phyloP scores from a whole-genome alignment of 2,888 invertebrate species.

The Salticus scenicus region DNA sequence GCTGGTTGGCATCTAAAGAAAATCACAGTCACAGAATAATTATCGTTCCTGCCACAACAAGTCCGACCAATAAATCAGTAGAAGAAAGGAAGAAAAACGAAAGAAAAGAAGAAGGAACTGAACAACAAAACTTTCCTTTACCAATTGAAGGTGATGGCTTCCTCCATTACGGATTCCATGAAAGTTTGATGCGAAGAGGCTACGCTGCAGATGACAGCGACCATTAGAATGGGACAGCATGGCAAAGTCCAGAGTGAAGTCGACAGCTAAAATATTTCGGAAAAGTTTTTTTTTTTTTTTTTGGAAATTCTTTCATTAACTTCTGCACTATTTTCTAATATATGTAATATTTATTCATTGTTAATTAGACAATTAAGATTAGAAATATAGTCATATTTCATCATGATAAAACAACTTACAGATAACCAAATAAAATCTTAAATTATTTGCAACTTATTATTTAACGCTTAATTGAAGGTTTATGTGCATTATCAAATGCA shows the following conservation, averaged over 20 bases:
- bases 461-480: too few relatives aligned
- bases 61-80: neutral
- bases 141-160: neutral
- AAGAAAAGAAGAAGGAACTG: neutral
- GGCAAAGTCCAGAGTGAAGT: conserved; percentile 29
- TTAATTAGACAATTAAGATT: too few relatives aligned
- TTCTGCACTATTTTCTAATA: too few relatives aligned
- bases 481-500: too few relatives aligned
- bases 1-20: neutral
- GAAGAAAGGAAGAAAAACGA: neutral
- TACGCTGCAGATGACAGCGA: conserved; percentile 62
- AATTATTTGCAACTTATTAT: too few relatives aligned
- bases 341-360: too few relatives aligned
- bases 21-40: neutral
- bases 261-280: conserved; percentile 20
- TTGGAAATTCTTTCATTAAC: too few relatives aligned
- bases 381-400: too few relatives aligned
- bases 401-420: too few relatives aligned
- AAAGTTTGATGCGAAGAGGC: conserved; percentile 63
- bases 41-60: conserved; percentile 7
- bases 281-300: too few relatives aligned
- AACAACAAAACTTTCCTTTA: neutral
- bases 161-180: conserved; percentile 64
- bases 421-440: too few relatives aligned
- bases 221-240: conserved; percentile 55